Conservation (phyloP, 2,113 vertebrate species). For the Oreocharis arfaki region DNA sequence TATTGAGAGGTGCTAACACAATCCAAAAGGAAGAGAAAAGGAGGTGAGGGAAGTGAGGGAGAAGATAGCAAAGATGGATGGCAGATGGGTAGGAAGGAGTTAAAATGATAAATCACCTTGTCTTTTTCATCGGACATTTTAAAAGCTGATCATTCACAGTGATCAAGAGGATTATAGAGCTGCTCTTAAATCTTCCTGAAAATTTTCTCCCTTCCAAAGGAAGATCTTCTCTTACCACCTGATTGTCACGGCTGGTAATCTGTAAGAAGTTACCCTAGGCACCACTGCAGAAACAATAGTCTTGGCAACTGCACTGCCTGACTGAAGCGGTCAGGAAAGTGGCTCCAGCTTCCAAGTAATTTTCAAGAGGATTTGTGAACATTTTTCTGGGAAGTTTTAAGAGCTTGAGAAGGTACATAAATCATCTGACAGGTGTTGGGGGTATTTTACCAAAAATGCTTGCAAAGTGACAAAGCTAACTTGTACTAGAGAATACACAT, state of each 20-base stretch:
- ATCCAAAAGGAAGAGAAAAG: not conserved
- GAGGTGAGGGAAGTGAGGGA: not conserved
- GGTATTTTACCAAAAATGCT: not conserved
- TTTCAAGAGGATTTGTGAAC: not conserved
- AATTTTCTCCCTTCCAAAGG: not conserved
- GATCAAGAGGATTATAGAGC: not conserved
- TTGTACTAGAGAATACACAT: not conserved
- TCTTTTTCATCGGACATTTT: not conserved
- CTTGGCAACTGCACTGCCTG: not conserved
- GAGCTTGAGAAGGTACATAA: not conserved
- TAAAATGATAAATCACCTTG: not conserved
- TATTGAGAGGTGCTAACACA: not conserved
- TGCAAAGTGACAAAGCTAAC: not conserved
- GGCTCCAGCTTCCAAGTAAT: not conserved
- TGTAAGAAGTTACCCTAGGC: not conserved
- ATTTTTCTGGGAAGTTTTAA: not conserved
- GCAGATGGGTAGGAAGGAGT: not conserved
- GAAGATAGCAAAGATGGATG: not conserved
- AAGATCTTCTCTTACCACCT: not conserved
- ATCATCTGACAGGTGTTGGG: not conserved
- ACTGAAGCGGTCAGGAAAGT: not conserved
- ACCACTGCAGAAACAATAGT: not conserved
- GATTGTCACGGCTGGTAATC: not conserved
- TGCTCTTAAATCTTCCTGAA: not conserved
- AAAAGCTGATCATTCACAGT: not conserved